Conservation (phyloP, 2,797 vertebrate genomes). For the Hybognathus amarus region DNA sequence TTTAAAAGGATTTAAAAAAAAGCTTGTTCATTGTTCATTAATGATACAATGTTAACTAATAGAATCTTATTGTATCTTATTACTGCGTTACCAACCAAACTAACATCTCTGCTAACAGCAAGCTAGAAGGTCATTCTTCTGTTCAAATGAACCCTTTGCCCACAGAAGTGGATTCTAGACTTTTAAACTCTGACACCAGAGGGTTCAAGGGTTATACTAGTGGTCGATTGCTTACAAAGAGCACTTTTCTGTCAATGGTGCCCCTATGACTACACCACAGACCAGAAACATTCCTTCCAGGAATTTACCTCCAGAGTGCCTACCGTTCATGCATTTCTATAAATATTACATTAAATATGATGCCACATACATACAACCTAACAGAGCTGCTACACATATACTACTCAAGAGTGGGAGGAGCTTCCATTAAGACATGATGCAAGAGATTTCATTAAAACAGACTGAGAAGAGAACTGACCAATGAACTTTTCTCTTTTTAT, state of each 20-base stretch:
- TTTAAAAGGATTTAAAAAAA: not conserved
- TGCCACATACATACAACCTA: slow-evolving; percentile 34
- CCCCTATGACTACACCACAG: slow-evolving; percentile 17
- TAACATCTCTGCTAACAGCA: not conserved
- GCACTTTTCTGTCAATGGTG: slow-evolving; percentile 53
- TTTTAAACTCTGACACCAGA: slow-evolving; percentile 16
- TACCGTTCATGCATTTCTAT: slow-evolving; percentile 65
- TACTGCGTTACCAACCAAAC: not conserved
- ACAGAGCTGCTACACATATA: slow-evolving; percentile 31
- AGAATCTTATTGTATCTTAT: not conserved
- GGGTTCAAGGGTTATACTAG: slow-evolving; percentile 17
- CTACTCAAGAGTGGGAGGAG: slow-evolving; percentile 59
- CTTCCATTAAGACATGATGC: slow-evolving; percentile 42
- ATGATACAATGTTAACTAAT: not conserved
- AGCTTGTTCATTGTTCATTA: not conserved
- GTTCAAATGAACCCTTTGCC: not conserved
- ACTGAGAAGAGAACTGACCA: not conserved
- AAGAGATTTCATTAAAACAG: slow-evolving; percentile 36
- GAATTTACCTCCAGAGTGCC: slow-evolving; percentile 65
- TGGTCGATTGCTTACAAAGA: slow-evolving; percentile 59
- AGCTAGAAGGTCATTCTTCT: not conserved
- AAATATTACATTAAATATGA: slow-evolving; percentile 69
- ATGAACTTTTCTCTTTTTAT: not conserved
- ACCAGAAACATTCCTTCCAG: slow-evolving; percentile 62
- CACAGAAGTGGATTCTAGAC: not conserved